A percentile compares a stretch with the other conserved stretches of the same genome.
phyloP scores from a whole-genome alignment of 1,140 invertebrate species.

The Leucophenga varia region DNA sequence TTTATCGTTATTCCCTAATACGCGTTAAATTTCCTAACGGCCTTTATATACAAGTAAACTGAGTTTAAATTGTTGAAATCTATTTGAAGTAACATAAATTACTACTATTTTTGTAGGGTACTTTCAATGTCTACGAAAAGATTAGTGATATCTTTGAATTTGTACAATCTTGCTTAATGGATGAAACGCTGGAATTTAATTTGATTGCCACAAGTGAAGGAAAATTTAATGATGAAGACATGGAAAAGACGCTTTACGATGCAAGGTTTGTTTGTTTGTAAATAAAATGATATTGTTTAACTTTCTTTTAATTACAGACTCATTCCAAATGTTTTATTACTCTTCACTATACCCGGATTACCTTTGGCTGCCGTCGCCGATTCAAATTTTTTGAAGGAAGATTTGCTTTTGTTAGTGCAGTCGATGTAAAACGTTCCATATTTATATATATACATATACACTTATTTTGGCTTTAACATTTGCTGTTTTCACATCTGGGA shows the following conservation, averaged over 20 bases:
- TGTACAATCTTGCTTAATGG: constrained; percentile 70
- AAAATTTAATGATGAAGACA: constrained; percentile 63
- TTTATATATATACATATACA: no score
- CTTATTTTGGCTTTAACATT: no score
- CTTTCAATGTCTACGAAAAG: constrained; percentile 78
- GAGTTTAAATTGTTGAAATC: constrained; percentile 2
- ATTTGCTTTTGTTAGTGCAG: constrained; percentile 71
- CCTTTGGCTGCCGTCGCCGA: constrained; percentile 57
- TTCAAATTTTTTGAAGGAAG: constrained; percentile 69
- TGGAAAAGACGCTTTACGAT: constrained; percentile 68
- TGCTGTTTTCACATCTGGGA: no score
- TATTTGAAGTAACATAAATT: constrained; percentile 1
- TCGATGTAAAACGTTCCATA: constrained; percentile 56
- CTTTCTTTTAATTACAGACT: constrained; percentile 55
- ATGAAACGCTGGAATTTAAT: constrained; percentile 66
- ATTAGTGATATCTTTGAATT: constrained; percentile 70
- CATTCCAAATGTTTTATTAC: constrained; percentile 73
- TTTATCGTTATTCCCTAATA: constrained; percentile 84
- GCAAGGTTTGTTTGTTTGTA: constrained; percentile 55
- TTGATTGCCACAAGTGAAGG: constrained; percentile 67
- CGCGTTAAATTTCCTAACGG: constrained; percentile 86
- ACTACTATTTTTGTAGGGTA: constrained; percentile 62
- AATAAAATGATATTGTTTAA: fast-evolving
- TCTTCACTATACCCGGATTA: constrained; percentile 64
- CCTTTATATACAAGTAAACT: constrained; percentile 72